phyloP scores from a whole-genome alignment of 2,797 vertebrate species.

The Arremon aurantiirostris region DNA sequence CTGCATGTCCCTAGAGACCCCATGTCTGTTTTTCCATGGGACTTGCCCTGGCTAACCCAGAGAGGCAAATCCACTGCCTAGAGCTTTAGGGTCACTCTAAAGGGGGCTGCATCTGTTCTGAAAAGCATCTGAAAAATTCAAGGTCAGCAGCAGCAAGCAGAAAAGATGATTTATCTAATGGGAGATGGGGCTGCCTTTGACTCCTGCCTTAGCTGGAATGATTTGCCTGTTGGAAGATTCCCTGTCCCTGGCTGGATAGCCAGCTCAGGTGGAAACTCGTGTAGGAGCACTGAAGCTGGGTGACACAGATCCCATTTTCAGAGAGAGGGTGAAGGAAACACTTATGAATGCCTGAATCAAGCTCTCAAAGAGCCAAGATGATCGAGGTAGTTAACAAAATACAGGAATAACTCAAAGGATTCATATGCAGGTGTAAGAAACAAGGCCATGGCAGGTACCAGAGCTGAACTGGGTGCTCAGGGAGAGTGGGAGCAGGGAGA shows the following conservation, averaged over 20 bases:
- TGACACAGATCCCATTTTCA: background rate
- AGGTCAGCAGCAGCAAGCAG: background rate
- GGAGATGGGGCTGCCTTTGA: background rate
- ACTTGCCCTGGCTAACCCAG: background rate
- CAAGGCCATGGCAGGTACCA: background rate
- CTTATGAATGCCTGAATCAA: background rate
- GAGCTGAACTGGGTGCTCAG: background rate
- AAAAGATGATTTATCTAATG: background rate
- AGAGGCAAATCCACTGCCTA: background rate
- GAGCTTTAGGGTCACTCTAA: background rate
- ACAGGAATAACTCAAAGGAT: rapidly evolving
- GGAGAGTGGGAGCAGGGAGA: background rate
- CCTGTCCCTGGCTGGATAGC: background rate
- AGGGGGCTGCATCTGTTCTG: background rate
- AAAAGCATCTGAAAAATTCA: background rate
- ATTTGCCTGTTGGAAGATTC: background rate
- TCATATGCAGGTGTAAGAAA: background rate
- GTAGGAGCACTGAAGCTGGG: background rate
- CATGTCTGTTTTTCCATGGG: background rate
- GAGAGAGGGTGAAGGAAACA: background rate
- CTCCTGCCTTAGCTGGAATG: background rate
- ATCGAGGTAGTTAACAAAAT: background rate
- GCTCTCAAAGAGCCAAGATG: background rate
- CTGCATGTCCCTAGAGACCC: background rate
- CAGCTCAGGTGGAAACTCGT: rapidly evolving